Conservation (phyloP, 1,140 invertebrate genomes). For the Meloidogyne floridensis region DNA sequence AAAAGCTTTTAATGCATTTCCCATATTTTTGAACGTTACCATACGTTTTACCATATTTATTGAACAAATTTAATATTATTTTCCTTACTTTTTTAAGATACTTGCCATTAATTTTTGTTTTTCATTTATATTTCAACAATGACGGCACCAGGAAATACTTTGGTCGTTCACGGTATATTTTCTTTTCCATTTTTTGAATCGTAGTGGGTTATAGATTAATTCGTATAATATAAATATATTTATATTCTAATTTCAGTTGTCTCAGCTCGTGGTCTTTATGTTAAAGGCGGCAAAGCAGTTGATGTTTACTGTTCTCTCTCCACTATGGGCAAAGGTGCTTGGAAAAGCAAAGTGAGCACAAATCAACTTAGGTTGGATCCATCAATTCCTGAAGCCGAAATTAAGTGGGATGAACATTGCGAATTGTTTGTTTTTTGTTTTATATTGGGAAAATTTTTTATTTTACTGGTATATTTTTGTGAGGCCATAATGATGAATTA, state of each 20-base stretch:
- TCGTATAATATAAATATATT: background rate
- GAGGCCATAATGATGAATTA: no score
- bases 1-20: no score
- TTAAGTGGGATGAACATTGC: constrained; percentile 50
- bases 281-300: constrained; percentile 41
- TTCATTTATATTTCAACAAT: background rate
- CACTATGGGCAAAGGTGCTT: constrained; percentile 47
- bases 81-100: no score
- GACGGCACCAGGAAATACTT: constrained; percentile 20
- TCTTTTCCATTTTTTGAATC: background rate
- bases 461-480: no score
- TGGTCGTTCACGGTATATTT: constrained; percentile 34
- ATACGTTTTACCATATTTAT: no score
- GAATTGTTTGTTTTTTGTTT: constrained; percentile 51
- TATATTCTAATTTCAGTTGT: constrained; percentile 27
- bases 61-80: no score
- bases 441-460: no score
- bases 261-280: constrained; percentile 29
- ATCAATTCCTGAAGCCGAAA: constrained; percentile 14
- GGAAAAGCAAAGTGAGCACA: constrained; percentile 50
- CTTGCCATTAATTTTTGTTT: background rate
- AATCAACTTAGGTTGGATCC: constrained; percentile 20
- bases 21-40: no score
- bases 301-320: constrained; percentile 47
- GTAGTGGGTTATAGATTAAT: background rate